Base-by-base conservation (phyloP, 2,888 invertebrate genomes). In the Andrena dorsata region DNA sequence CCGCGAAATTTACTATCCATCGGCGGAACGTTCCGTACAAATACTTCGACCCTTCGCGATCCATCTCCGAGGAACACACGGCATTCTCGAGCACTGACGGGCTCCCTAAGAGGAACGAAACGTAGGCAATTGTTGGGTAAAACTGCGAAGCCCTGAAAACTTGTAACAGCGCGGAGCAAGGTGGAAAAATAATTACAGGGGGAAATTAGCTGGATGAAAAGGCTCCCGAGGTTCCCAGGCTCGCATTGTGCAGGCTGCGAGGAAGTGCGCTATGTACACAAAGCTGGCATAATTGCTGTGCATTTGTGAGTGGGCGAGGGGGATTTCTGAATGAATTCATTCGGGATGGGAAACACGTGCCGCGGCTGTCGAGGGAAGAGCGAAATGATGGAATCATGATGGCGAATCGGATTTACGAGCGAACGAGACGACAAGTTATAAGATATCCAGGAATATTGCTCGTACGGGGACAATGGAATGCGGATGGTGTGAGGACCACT, bases 361-460 rank as follows among this genome's bases (percentile, higher is more conserved):
- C 41, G 41, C 16, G 41, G 16, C n/a, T n/a, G 28, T 30, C 41
- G 10, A 4, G 41, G 7, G 26, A 7, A 28, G 10, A n/a, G 26
- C 16, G 20, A 68, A 28, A 60, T 5, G 63, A 56, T 64, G n/a
- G 28, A 68, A 23, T 3, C 28, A 10, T 10, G 23, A 13, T 23
- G 5, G 28, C 23, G 32, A 49, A 53, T 13, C n/a, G 56, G 64
- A 76, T 69, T 77, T 41, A 47, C 35, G 7, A 23, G 56, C 32
- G 58, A n/a, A 41, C 35, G 23, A 60, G 77, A 23, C 61, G 7
- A 51, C n/a, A 20, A 47, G 35, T 65, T 64, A 63, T 56, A 28
- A 30, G 41, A 41, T 23, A 32, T 65, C n/a, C 47, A 30, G 2
- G 63, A n/a, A 79, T 64, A 75, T 75, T 56, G 63, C n/a, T 8